phyloP scores from a whole-genome alignment of 2,113 vertebrate species.

The Forbesichthys agassizii region DNA sequence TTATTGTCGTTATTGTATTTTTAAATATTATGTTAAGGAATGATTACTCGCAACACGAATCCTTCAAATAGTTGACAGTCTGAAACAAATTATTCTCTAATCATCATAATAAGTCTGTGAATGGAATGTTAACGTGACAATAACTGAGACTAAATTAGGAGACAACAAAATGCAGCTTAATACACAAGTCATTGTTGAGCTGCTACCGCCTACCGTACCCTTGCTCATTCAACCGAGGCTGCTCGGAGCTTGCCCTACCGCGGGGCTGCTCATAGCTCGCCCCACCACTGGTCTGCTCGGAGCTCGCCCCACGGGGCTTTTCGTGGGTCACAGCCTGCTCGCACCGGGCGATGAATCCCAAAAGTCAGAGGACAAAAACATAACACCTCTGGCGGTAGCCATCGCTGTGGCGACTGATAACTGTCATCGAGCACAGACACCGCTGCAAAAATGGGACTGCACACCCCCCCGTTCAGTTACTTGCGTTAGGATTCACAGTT shows the following conservation, averaged over 20 bases:
- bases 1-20: no score
- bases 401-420: constrained; percentile 50
- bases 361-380: constrained; percentile 77
- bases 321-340: constrained; percentile 80
- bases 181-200: constrained; percentile 65
- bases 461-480: constrained; percentile 36
- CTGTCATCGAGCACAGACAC: constrained; percentile 44
- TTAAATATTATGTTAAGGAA: no score
- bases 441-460: constrained; percentile 52
- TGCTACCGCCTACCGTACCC: constrained; percentile 69
- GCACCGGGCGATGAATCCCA: constrained; percentile 69
- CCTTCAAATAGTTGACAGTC: no score
- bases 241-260: no score
- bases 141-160: no score
- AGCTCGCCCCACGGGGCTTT: constrained; percentile 59
- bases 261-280: no score
- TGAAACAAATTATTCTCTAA: no score
- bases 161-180: no score
- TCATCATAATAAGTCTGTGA: no score
- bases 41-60: no score
- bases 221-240: constrained; percentile 53
- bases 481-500: constrained; percentile 63
- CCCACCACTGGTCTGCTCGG: constrained; percentile 45
- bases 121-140: no score
- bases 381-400: constrained; percentile 70